phyloP scores from a whole-genome alignment of 35 echinoderm and acorn worm genomes.

The Hemicentrotus pulcherrimus region DNA sequence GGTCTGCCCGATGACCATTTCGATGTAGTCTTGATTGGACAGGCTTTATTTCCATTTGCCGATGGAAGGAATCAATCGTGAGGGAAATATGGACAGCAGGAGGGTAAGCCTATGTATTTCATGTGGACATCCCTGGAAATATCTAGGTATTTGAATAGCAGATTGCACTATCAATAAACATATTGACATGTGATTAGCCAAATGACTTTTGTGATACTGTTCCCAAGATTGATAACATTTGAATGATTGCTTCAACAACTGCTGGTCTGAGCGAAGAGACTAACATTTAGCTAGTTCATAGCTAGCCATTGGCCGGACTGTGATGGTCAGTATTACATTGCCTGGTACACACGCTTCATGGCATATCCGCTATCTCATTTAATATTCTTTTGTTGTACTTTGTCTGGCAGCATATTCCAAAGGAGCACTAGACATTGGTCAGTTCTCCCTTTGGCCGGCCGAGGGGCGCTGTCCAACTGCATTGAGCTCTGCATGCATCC shows the following conservation, averaged over 20 bases:
- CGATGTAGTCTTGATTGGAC: not conserved
- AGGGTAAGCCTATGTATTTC: not conserved
- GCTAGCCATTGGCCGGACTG: not conserved
- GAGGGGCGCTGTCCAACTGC: not conserved
- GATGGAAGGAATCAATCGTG: not conserved
- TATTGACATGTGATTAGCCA: not conserved
- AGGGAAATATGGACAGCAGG: not conserved
- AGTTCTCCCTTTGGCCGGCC: not conserved
- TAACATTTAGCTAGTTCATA: not conserved
- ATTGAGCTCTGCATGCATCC: not conserved
- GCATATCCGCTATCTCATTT: constrained; percentile 11
- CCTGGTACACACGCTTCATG: not conserved
- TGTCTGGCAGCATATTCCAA: constrained; percentile 26
- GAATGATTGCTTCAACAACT: not conserved
- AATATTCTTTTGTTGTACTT: constrained; percentile 16
- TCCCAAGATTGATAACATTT: not conserved
- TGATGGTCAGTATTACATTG: constrained; percentile 9
- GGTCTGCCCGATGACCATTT: not conserved
- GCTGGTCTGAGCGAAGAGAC: not conserved
- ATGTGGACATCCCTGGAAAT: not conserved
- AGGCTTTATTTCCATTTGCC: not conserved
- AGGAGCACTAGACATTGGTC: constrained; percentile 20
- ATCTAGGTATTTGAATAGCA: not conserved
- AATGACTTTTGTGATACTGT: not conserved
- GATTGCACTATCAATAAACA: not conserved